Conservation (phyloP, 1,140 invertebrate genomes). For the Lanistes nyassanus region DNA sequence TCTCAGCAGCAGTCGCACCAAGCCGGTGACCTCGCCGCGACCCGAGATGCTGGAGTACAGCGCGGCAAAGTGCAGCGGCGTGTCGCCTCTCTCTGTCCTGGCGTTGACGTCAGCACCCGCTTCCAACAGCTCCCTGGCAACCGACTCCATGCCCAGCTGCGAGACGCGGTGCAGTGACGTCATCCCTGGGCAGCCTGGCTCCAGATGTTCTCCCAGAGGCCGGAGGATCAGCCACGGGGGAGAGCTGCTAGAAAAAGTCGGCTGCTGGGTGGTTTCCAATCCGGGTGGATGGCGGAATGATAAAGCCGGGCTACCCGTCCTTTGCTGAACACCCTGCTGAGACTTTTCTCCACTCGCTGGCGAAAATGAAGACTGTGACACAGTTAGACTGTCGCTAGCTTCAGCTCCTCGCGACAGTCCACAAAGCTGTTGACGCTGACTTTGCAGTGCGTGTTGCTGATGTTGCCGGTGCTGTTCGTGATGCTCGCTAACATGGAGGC, state of each 20-base stretch:
- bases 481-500: too few species aligned
- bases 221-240: too few species aligned
- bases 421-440: too few species aligned
- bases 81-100: conserved; percentile 8
- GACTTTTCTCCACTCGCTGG: too few species aligned
- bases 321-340: background rate
- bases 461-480: too few species aligned
- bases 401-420: too few species aligned
- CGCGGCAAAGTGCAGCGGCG: conserved; percentile 14
- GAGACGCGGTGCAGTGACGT: conserved; percentile 3
- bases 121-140: conserved; percentile 4
- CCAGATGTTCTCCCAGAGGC: background rate
- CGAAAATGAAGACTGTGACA: too few species aligned
- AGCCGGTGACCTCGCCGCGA: background rate
- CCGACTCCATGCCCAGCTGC: conserved; percentile 19
- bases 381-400: too few species aligned
- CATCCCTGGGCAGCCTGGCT: background rate
- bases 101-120: conserved; percentile 10
- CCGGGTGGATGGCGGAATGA: background rate
- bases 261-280: background rate
- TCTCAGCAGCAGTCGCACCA: conserved; percentile 2
- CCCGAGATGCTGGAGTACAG: conserved; percentile 16
- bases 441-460: too few species aligned
- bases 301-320: background rate
- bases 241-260: background rate